Conservation (phyloP, 2,113 vertebrate species). For the Peromyscus californicus region DNA sequence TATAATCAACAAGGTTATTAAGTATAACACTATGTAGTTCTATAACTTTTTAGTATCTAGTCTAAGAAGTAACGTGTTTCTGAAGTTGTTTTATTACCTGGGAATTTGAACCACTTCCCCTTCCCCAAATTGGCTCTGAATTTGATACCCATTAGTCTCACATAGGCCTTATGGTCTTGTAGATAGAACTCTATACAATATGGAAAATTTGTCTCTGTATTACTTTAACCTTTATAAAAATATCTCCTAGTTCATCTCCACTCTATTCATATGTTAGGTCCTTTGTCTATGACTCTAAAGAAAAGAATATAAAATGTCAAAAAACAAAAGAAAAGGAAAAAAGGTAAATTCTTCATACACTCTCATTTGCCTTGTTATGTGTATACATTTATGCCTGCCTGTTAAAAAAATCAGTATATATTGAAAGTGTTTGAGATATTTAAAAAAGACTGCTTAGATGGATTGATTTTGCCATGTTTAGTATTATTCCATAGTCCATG, state of each 20-base stretch:
- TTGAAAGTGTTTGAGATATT: background rate
- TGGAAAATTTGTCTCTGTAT: background rate
- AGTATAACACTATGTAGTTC: background rate
- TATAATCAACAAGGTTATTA: background rate
- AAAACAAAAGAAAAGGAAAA: background rate
- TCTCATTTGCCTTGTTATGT: background rate
- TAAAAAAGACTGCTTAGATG: background rate
- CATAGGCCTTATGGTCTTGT: background rate
- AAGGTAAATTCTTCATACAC: background rate
- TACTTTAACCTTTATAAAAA: background rate
- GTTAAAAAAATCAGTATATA: background rate
- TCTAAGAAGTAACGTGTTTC: background rate
- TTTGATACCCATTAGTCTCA: background rate
- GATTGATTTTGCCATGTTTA: background rate
- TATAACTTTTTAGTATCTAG: background rate
- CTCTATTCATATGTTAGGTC: background rate
- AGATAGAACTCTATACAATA: background rate
- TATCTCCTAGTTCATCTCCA: background rate
- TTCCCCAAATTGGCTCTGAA: background rate
- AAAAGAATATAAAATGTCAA: background rate
- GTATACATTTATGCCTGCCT: background rate
- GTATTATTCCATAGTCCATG: background rate
- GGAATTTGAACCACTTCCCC: background rate
- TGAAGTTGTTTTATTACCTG: background rate
- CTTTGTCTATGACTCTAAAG: background rate